Conservation (phyloP, 2,888 invertebrate genomes). For the Scaeva pyrastri region DNA sequence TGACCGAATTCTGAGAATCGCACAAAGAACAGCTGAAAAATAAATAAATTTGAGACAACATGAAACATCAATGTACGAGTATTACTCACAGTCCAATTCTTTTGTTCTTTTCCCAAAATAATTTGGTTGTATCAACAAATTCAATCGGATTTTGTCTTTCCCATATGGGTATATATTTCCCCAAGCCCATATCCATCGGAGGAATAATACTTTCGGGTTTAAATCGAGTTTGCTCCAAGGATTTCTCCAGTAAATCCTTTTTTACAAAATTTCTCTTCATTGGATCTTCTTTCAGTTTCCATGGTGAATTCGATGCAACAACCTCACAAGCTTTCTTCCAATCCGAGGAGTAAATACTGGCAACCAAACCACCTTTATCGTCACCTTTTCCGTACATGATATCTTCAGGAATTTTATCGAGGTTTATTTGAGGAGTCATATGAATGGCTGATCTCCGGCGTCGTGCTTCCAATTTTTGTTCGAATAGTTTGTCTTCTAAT, state of each 20-base stretch:
- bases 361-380: constrained; percentile 62
- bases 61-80: too few relatives aligned
- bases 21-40: constrained; percentile 49
- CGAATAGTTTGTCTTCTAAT: constrained; percentile 66
- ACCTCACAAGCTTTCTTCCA: constrained; percentile 69
- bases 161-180: constrained; percentile 64
- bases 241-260: constrained; percentile 45
- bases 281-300: constrained; percentile 30
- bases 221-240: constrained; percentile 20
- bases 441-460: constrained; percentile 62
- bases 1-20: constrained; percentile 35
- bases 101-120: constrained; percentile 69
- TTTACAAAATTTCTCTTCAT: constrained; percentile 18
- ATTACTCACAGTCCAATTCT: constrained; percentile 47
- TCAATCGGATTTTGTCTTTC: constrained; percentile 59
- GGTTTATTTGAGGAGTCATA: constrained; percentile 76
- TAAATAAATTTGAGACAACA: not conserved
- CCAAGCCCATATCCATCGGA: constrained; percentile 57
- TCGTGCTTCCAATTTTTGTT: constrained; percentile 62
- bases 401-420: constrained; percentile 74
- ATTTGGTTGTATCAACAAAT: constrained; percentile 65
- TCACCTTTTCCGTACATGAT: constrained; percentile 64
- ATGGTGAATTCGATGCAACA: constrained; percentile 38
- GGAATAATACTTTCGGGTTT: not conserved
- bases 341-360: constrained; percentile 76